Evolutionary conservation across 2,888 invertebrate species (phyloP).

Genomic region (Idaea straminata): DNA sequence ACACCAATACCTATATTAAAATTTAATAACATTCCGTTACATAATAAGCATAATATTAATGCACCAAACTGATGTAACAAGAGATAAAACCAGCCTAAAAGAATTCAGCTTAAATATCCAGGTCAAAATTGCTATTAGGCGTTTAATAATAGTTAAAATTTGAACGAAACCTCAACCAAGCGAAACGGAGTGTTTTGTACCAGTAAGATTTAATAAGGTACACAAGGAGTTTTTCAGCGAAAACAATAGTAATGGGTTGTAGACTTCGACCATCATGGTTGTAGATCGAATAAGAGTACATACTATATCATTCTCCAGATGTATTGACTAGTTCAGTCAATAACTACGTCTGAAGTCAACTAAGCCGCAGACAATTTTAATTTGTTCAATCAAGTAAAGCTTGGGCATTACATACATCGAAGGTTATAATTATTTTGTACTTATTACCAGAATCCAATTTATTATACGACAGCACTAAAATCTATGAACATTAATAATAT

Average conservation of each 20-base stretch:
- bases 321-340: no score
- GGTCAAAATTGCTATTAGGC: background rate
- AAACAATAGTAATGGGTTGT: no score
- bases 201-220: no score
- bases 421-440: conserved; percentile 15
- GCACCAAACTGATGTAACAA: background rate
- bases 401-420: background rate
- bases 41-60: background rate
- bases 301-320: no score
- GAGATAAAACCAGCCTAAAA: background rate
- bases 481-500: conserved; percentile 20
- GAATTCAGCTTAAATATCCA: background rate
- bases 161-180: no score
- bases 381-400: background rate
- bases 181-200: no score
- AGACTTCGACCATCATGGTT: no score
- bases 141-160: background rate
- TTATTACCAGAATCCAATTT: conserved; percentile 22
- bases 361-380: no score
- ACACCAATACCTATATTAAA: conserved; percentile 1
- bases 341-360: no score
- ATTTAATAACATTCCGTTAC: background rate
- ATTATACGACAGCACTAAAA: conserved; percentile 14
- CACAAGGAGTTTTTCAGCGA: no score
- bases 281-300: no score